Evolutionary conservation across 2,888 invertebrate genomes (phyloP).

Genomic region (Pheosia tremula): DNA sequence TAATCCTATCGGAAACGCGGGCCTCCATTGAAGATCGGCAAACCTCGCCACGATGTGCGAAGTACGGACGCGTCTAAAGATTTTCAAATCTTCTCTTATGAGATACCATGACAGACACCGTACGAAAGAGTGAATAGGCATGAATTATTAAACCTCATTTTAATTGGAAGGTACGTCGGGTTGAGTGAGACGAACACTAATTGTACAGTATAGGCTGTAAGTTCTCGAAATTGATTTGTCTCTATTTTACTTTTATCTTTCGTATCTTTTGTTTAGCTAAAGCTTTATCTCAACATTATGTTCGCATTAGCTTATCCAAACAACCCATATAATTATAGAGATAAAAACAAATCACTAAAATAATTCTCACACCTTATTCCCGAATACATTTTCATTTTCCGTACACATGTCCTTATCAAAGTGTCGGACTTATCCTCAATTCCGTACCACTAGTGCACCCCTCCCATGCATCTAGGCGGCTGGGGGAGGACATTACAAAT

Average conservation of each 20-base stretch:
- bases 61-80: conserved; percentile 62
- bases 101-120: too few relatives aligned
- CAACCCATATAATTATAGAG: too few relatives aligned
- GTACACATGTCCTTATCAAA: conserved; percentile 24
- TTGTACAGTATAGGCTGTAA: too few relatives aligned
- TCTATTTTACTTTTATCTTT: too few relatives aligned
- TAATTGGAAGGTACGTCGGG: too few relatives aligned
- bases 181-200: too few relatives aligned
- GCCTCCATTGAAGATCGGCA: conserved; percentile 80
- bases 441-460: conserved; percentile 49
- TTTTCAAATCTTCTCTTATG: conserved; percentile 40
- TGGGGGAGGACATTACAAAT: conserved; percentile 11
- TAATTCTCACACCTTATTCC: background rate
- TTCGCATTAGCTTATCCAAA: background rate
- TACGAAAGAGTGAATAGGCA: background rate
- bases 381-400: background rate
- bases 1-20: conserved; percentile 84
- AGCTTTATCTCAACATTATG: too few relatives aligned
- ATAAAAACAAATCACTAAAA: background rate
- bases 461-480: conserved; percentile 65
- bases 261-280: too few relatives aligned
- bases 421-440: conserved; percentile 52
- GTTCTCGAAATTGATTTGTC: too few relatives aligned
- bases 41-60: conserved; percentile 53
- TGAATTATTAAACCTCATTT: background rate